Evolutionary conservation across 30 jellyfish, hydroid and myxozoan genomes (phyloP), one percentile per base, ranked within the genome.

Genomic region (Nemopilema nomurai): DNA sequence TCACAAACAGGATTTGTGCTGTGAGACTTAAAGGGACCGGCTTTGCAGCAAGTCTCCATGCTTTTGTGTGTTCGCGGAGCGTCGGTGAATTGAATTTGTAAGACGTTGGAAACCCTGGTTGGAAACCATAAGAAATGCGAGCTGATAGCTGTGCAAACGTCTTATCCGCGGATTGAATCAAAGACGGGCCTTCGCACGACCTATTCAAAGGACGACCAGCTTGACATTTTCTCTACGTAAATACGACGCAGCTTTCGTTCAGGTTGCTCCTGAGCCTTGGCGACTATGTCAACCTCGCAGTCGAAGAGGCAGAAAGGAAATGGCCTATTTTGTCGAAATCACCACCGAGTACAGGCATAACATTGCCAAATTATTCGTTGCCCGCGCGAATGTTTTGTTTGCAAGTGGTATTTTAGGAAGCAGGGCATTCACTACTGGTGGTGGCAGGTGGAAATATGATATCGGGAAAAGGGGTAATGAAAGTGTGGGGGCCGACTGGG

Each of bases 1-100:
- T 76, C 89, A 87, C 89, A 80, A 80, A 87, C 89, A 76, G 89
- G 96, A 74, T 87, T 79, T 87, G 73, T 33, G 87, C 81, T 65
- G 87, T 53, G 93, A 84, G 93, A 84, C 93, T 74, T 57, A 84
- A 84, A 84, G 93, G 70, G 84, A 74, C 93, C 93, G 93, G 84
- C 85, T 64, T 74, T 68, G 93, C 93, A 23, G 87, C 80, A 63
- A 84, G 93, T 84, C 93, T 84, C 93, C 93, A 84, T 57, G 82
- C 93, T 74, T 71, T 84, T 84, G 87, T 84, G 87, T 80, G 89
- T 67, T 80, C 81, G 89, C 73, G 49, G 89, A 80, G 89, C 71
- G 89, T 66, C 89, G 81, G 81, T 64, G 89, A 80, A 80, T 80
- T 80, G 89, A 80, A 80, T 80, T 80, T 80, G 89, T 80, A 80